These are phyloP conservation scores for Dryobota labecula DNA, from an alignment of 2,888 invertebrate species.

Conservation along the genomic window DNA sequence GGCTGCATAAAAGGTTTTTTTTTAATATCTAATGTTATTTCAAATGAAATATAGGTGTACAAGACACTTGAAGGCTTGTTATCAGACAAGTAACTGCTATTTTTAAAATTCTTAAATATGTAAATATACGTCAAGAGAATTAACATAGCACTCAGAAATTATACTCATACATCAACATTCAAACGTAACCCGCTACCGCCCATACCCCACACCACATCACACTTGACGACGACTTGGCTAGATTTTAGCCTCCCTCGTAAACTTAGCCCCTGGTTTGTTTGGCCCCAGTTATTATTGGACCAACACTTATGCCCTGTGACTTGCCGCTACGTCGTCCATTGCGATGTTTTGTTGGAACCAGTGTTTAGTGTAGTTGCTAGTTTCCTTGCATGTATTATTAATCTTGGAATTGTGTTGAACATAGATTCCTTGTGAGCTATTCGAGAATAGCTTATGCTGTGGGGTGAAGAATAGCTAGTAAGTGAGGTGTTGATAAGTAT, in stretches of 20 bases:
- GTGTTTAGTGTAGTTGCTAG: conserved; percentile 11
- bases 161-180: background rate
- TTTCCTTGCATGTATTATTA: conserved; percentile 26
- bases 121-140: too few species aligned
- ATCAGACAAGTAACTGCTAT: too few species aligned
- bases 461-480: background rate
- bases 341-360: conserved; percentile 39
- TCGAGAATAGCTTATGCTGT: background rate
- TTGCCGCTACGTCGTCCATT: conserved; percentile 28
- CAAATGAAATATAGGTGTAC: too few species aligned
- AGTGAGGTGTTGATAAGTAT: background rate
- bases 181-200: background rate
- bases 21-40: too few species aligned
- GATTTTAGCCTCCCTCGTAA: conserved; percentile 59
- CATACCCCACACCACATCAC: background rate
- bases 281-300: conserved; percentile 60
- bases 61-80: too few species aligned
- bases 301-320: conserved; percentile 45
- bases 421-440: conserved; percentile 9
- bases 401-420: conserved; percentile 16
- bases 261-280: conserved; percentile 57
- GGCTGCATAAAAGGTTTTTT: too few species aligned
- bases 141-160: too few species aligned
- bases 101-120: too few species aligned
- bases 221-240: conserved; percentile 50